Percentiles rank a stretch among this genome's conserved stretches.
These are phyloP conservation scores for Sebastes oblongus DNA, from an alignment of 2,797 vertebrate species.

Conservation along the genomic window DNA sequence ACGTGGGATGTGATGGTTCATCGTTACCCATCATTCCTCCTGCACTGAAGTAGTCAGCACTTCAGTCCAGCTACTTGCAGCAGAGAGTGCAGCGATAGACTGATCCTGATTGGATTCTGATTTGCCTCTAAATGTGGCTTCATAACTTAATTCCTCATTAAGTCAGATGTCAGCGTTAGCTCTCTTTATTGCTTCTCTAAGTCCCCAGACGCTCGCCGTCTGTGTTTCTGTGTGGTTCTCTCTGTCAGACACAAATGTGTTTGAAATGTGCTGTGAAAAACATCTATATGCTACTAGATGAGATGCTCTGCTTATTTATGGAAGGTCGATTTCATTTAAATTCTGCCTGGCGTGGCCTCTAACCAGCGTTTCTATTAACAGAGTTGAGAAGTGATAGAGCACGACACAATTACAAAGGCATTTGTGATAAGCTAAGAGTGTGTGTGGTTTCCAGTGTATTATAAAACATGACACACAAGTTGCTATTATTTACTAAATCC, in stretches of 20 bases:
- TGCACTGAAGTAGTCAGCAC: slow-evolving; percentile 44
- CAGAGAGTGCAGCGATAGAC: not conserved
- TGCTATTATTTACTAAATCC: not conserved
- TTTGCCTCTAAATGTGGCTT: slow-evolving; percentile 32
- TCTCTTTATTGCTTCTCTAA: not conserved
- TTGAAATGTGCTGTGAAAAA: slow-evolving; percentile 7
- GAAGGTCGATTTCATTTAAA: not conserved
- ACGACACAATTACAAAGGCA: not conserved
- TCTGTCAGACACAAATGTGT: not conserved
- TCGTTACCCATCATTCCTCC: slow-evolving; percentile 25
- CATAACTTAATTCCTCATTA: slow-evolving; percentile 33
- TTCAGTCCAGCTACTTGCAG: slow-evolving; percentile 9
- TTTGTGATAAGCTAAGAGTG: not conserved
- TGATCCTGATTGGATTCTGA: slow-evolving; percentile 38
- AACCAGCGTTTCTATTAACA: not conserved
- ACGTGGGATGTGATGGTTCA: slow-evolving; percentile 13
- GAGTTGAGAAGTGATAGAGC: not conserved
- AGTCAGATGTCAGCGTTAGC: slow-evolving; percentile 11
- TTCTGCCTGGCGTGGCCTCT: not conserved
- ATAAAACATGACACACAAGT: not conserved
- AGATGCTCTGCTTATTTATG: not conserved
- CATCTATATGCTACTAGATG: not conserved
- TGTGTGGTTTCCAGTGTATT: not conserved
- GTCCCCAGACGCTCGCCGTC: not conserved
- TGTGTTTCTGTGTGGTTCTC: not conserved